Percentiles rank a stretch among this genome's conserved stretches.
Evolutionary conservation across 2,113 vertebrate species (phyloP).

Genomic region (Gadus macrocephalus): DNA sequence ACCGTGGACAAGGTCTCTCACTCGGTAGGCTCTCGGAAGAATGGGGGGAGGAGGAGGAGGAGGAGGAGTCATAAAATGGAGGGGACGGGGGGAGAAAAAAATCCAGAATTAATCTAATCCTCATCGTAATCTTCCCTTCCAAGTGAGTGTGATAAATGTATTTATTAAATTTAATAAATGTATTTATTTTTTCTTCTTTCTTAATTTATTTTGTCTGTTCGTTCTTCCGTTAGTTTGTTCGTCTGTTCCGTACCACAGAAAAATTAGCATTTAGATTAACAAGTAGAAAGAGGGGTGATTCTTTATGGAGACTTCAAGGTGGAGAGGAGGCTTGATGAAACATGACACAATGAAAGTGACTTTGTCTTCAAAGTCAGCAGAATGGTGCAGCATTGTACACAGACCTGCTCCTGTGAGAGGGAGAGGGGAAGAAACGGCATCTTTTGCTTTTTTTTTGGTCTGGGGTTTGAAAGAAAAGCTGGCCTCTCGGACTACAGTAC

Average conservation of each 20-base stretch:
- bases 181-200: conserved; percentile 31
- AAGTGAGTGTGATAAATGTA: no score
- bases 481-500: conserved; percentile 9
- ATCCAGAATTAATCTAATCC: no score
- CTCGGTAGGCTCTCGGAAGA: no score
- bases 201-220: conserved; percentile 15
- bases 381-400: conserved; percentile 1
- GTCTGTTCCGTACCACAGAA: conserved; percentile 23
- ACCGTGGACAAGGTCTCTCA: no score
- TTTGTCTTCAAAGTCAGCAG: conserved; percentile 31
- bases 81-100: no score
- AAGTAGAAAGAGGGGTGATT: conserved; percentile 20
- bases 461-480: conserved; percentile 6
- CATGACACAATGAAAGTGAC: conserved; percentile 31
- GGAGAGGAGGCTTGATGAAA: conserved; percentile 44
- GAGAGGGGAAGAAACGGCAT: conserved; percentile 17
- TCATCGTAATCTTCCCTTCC: no score
- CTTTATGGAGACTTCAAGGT: conserved; percentile 36
- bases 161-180: conserved; percentile 3
- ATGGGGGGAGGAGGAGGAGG: no score
- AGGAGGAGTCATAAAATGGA: no score
- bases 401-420: conserved; percentile 16
- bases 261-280: conserved; percentile 65
- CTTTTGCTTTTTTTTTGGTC: background rate
- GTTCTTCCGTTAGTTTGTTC: no score